Evolutionary conservation across 2,888 invertebrate species (phyloP).

Genomic region (Microchrysa polita): DNA sequence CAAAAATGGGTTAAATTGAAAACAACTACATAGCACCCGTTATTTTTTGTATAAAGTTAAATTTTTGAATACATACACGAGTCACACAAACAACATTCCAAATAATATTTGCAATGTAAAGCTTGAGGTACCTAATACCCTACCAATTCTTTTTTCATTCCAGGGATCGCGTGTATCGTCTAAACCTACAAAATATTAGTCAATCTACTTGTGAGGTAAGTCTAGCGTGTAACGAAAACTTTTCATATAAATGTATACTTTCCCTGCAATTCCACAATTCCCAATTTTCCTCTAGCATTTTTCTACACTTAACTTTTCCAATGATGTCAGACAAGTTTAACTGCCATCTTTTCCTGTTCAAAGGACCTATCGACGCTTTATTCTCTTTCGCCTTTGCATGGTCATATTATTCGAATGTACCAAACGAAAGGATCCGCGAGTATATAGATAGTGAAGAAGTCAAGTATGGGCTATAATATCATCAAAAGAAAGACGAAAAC

Average conservation of each 20-base stretch:
- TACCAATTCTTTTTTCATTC: constrained; percentile 55
- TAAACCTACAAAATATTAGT: constrained; percentile 73
- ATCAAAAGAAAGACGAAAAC: constrained; percentile 31
- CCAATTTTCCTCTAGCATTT: too few species aligned
- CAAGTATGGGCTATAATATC: constrained; percentile 19
- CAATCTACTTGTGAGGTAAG: constrained; percentile 75
- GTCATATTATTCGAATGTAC: background rate
- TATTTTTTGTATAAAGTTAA: too few species aligned
- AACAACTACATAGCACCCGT: too few species aligned
- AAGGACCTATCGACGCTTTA: background rate
- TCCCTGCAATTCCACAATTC: background rate
- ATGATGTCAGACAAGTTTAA: constrained; percentile 24
- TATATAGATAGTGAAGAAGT: constrained; percentile 7
- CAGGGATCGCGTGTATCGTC: constrained; percentile 74
- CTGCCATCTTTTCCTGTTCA: constrained; percentile 30
- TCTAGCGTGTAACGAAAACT: constrained; percentile 39
- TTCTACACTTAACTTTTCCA: constrained; percentile 5
- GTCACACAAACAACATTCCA: too few species aligned
- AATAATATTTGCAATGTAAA: too few species aligned
- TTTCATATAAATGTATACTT: constrained; percentile 17
- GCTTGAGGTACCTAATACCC: too few species aligned
- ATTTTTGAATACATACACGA: too few species aligned
- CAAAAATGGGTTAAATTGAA: too few species aligned
- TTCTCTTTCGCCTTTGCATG: constrained; percentile 9
- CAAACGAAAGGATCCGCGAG: background rate